A percentile compares a stretch with the other conserved stretches of the same genome.
Evolutionary conservation across 1,140 invertebrate species (phyloP).

Genomic region (Macrobrachium rosenbergii): DNA sequence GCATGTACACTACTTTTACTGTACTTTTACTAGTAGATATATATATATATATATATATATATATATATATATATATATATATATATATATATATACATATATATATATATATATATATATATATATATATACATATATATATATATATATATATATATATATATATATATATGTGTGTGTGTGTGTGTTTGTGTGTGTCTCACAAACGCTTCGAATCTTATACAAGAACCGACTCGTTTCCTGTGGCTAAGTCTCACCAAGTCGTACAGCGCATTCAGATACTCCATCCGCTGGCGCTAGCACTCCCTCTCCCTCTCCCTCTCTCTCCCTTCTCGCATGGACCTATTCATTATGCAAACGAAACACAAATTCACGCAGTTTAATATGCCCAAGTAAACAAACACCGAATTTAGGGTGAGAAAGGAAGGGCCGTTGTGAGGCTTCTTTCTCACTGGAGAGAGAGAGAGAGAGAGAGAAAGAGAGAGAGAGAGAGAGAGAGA

Average conservation of each 20-base stretch:
- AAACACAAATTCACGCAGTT: too few species aligned
- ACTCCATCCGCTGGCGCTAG: neutral
- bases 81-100: constrained; percentile 39
- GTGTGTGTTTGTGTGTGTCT: neutral
- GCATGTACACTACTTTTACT: neutral
- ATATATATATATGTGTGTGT: constrained; percentile 1
- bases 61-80: constrained; percentile 42
- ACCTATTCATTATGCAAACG: neutral
- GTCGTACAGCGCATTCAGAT: neutral
- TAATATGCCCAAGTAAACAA: neutral
- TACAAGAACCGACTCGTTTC: neutral
- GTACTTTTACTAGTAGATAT: too few species aligned
- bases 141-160: constrained; percentile 3
- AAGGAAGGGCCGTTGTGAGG: neutral
- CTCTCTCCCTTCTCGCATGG: neutral
- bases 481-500: constrained; percentile 40
- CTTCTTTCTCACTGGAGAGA: neutral
- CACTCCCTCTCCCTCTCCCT: constrained; percentile 10
- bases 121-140: constrained; percentile 32
- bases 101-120: constrained; percentile 41
- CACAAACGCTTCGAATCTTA: neutral
- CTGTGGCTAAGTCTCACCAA: neutral
- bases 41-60: neutral
- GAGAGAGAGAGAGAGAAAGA: constrained; percentile 34
- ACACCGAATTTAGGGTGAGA: neutral